A percentile compares a stretch with the other conserved stretches of the same genome.
Evolutionary conservation across 2,888 invertebrate genomes (phyloP).

Genomic region (Carabus problematicus): DNA sequence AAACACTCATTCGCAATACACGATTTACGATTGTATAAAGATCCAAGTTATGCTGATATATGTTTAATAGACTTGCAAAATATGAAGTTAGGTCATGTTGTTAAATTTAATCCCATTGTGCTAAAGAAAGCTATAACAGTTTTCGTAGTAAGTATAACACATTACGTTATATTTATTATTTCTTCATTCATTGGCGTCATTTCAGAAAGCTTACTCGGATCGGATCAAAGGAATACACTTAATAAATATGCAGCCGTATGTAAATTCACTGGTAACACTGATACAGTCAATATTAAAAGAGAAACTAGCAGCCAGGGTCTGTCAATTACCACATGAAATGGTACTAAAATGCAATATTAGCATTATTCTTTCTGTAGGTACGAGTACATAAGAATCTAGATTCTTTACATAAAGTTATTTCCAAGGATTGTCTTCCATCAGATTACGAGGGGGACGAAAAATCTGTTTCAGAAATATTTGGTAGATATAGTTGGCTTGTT

Average conservation of each 20-base stretch:
- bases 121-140: background rate
- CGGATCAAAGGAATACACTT: background rate
- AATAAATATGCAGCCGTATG: background rate
- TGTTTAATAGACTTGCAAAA: background rate
- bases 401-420: background rate
- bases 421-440: background rate
- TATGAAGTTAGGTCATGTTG: background rate
- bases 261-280: background rate
- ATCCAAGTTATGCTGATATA: background rate
- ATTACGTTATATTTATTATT: no score
- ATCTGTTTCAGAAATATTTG: background rate
- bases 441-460: background rate
- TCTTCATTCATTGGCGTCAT: background rate
- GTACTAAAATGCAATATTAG: no score
- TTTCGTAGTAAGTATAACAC: background rate
- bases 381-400: background rate
- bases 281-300: background rate
- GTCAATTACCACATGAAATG: no score
- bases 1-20: background rate
- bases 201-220: slow-evolving; percentile 5
- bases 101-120: background rate
- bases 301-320: background rate
- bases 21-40: background rate
- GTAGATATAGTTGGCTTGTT: background rate
- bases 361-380: background rate